phyloP scores from a whole-genome alignment of 2,113 vertebrate species.

The Pardalotus punctatus region DNA sequence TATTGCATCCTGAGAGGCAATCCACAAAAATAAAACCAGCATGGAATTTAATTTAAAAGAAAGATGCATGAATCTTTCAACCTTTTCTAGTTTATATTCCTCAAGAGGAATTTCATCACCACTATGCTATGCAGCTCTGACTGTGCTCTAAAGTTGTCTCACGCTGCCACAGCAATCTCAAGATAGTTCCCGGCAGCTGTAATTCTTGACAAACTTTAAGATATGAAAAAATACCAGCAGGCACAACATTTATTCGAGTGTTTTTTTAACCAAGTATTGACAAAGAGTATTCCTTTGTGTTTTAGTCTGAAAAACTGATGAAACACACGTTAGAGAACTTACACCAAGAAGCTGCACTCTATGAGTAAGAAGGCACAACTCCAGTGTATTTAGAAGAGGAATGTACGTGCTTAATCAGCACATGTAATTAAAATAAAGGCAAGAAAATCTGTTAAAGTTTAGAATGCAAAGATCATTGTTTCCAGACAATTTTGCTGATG shows the following conservation, averaged over 20 bases:
- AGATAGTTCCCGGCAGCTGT: not conserved
- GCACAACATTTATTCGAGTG: not conserved
- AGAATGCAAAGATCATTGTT: not conserved
- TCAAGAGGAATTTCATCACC: not conserved
- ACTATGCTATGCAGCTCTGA: not conserved
- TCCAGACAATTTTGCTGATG: not conserved
- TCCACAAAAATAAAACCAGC: not conserved
- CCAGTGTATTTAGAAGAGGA: not conserved
- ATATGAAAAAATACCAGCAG: not conserved
- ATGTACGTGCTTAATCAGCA: not conserved
- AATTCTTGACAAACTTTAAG: not conserved
- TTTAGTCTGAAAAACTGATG: not conserved
- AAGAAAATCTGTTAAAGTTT: not conserved
- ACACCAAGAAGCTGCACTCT: not conserved
- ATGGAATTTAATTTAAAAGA: not conserved
- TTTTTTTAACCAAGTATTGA: not conserved
- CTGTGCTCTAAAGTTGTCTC: not conserved
- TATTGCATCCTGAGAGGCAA: not conserved
- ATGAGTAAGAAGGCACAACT: not conserved
- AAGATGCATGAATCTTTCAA: not conserved
- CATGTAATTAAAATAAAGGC: slow-evolving; percentile 5
- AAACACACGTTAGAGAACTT: not conserved
- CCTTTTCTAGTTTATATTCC: not conserved
- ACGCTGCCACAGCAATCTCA: not conserved
- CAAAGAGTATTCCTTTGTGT: not conserved